Conservation (phyloP, 2,888 invertebrate species). For the Cephus pygmeus region DNA sequence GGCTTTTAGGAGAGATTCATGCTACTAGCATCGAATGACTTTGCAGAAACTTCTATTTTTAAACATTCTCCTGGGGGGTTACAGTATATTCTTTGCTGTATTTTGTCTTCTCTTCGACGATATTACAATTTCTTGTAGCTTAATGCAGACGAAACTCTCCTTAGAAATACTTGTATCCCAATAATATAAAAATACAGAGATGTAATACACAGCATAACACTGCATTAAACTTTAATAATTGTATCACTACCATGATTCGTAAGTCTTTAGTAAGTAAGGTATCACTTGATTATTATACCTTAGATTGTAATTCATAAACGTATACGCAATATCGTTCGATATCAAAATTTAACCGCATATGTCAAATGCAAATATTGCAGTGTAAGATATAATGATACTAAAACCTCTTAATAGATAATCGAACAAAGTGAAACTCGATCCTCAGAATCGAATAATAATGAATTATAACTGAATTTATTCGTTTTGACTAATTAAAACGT, state of each 20-base stretch:
- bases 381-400: neutral
- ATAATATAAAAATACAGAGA: slow-evolving; percentile 38
- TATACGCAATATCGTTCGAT: neutral
- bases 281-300: neutral
- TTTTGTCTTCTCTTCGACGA: neutral
- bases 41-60: neutral
- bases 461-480: too few relatives aligned
- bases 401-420: neutral
- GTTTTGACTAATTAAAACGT: neutral
- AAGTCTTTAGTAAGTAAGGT: neutral
- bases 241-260: neutral
- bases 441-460: too few relatives aligned
- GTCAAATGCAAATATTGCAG: neutral
- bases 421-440: neutral
- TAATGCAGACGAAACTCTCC: neutral
- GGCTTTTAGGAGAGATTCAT: neutral
- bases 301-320: neutral
- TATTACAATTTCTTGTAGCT: neutral
- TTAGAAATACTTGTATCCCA: slow-evolving; percentile 22
- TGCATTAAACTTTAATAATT: slow-evolving; percentile 21
- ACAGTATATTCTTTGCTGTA: neutral
- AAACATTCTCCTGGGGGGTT: neutral
- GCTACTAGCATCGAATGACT: neutral
- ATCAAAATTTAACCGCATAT: neutral
- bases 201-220: slow-evolving; percentile 29